These are phyloP conservation scores for Limonius californicus DNA, from an alignment of 1,140 invertebrate species.

Conservation along the genomic window DNA sequence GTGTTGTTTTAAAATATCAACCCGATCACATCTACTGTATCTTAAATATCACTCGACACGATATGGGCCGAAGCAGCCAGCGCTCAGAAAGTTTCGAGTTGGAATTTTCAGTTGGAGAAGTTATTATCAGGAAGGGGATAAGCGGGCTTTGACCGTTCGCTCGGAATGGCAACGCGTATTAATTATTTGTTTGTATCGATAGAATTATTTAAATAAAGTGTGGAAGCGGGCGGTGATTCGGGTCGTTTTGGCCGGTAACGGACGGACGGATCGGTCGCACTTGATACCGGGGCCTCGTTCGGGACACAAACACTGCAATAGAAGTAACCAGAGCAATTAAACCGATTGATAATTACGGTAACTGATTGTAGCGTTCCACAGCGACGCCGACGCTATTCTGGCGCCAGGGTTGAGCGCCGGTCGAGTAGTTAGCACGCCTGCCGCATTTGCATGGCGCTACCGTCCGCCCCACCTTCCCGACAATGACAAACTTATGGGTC, in stretches of 20 bases:
- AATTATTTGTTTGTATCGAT: constrained; percentile 7
- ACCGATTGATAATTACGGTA: constrained; percentile 34
- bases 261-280: not conserved
- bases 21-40: not conserved
- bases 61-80: not conserved
- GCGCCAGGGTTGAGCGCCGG: constrained; percentile 41
- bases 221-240: not conserved
- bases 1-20: too few species aligned
- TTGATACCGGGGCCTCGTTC: not conserved
- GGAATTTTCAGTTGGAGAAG: constrained; percentile 5
- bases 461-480: constrained; percentile 38
- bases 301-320: constrained; percentile 1
- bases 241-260: not conserved
- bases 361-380: constrained; percentile 40
- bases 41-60: not conserved
- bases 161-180: not conserved
- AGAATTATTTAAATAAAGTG: not conserved
- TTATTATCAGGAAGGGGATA: not conserved
- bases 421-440: constrained; percentile 46
- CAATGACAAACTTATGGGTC: constrained; percentile 20
- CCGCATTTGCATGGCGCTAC: constrained; percentile 46
- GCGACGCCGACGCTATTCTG: constrained; percentile 45
- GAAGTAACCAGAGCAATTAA: constrained; percentile 17
- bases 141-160: not conserved
- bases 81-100: not conserved